Evolutionary conservation across 1,140 invertebrate genomes (phyloP), one percentile per base, ranked within the genome.

Genomic region (Pseudomyrmex dendroicus): DNA sequence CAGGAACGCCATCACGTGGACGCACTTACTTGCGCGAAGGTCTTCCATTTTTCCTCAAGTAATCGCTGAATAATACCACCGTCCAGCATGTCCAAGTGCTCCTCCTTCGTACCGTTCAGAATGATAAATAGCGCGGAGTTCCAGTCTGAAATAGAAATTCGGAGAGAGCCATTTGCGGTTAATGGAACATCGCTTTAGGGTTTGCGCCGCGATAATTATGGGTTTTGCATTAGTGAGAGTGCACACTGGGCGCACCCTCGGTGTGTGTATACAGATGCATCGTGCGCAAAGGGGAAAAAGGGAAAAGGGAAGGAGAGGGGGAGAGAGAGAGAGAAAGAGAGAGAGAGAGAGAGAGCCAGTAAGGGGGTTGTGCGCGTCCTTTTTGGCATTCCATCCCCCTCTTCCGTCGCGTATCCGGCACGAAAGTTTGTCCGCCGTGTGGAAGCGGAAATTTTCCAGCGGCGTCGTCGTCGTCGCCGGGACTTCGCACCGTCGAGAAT

Each of bases 11-110:
- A 84, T 86, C 78, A 89, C 84, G 84, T 86, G 83, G 73, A 85
- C 73, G 84, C 88, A 92, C 91, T 95, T 96, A 98, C 98, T 93
- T 97, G 96, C 48, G 98, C 99, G 95, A 99, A 99, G 2, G 98
- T 99, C 94, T 99, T 99, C 99, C 99, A 99, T 94, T 99, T 99
- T 95, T 99, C 99, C 94, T 99, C 98, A 15, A 99, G 95, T 66
- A 99, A 94, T 90, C 98, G 96, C 93, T 99, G 98, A 92, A 99
- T 99, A 67, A 99, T 99, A 54, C 99, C 99, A 64, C 98, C 98
- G 90, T 99, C 98, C 84, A 99, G 95, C 99, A 99, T 99, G 92
- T 99, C 98, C 92, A 99, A 96, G 96, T 99, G 99, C 89, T 99
- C 99, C 90, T 99, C 97, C 93, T 99, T 99, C 25, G 97, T 98